A percentile compares a stretch with the other conserved stretches of the same genome.
phyloP scores from a whole-genome alignment of 2,113 vertebrate species.

The Brachyistius frenatus region DNA sequence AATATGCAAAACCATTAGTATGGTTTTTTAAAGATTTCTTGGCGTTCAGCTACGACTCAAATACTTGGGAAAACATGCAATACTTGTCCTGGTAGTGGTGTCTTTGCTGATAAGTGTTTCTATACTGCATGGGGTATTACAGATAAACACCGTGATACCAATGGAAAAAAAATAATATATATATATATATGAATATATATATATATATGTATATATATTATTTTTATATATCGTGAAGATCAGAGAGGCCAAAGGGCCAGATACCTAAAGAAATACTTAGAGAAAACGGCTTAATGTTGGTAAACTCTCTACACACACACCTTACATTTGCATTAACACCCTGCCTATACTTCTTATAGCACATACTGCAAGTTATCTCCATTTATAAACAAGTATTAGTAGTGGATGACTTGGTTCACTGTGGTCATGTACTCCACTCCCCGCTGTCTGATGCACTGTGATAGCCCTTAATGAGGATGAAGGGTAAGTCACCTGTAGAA shows the following conservation, averaged over 20 bases:
- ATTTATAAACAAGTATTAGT: slow-evolving; percentile 51
- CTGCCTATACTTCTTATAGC: slow-evolving; percentile 51
- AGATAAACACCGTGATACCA: slow-evolving; percentile 45
- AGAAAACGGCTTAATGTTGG: slow-evolving; percentile 60
- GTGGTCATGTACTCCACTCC: slow-evolving; percentile 63
- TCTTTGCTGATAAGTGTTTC: slow-evolving; percentile 46
- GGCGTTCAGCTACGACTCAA: slow-evolving; percentile 49
- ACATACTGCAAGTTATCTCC: slow-evolving; percentile 59
- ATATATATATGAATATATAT: too few species aligned
- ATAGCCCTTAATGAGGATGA: slow-evolving; percentile 86
- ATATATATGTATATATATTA: too few species aligned
- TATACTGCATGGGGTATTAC: slow-evolving; percentile 42
- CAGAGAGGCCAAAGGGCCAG: slow-evolving; percentile 23
- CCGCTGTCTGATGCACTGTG: slow-evolving; percentile 70
- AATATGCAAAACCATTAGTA: slow-evolving; percentile 20
- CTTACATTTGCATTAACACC: slow-evolving; percentile 54
- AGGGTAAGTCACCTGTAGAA: slow-evolving; percentile 77
- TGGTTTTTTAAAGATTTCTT: slow-evolving; percentile 32
- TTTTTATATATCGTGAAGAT: slow-evolving; percentile 8
- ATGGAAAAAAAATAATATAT: slow-evolving; percentile 27
- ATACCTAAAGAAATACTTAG: slow-evolving; percentile 25
- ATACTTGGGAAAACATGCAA: slow-evolving; percentile 60
- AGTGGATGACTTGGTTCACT: slow-evolving; percentile 68
- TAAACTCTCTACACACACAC: slow-evolving; percentile 53
- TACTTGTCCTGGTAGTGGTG: slow-evolving; percentile 61